Evolutionary conservation across 2,888 invertebrate species (phyloP), one percentile per base, ranked within the genome.

Genomic region (Megaustenia siamemsis): DNA sequence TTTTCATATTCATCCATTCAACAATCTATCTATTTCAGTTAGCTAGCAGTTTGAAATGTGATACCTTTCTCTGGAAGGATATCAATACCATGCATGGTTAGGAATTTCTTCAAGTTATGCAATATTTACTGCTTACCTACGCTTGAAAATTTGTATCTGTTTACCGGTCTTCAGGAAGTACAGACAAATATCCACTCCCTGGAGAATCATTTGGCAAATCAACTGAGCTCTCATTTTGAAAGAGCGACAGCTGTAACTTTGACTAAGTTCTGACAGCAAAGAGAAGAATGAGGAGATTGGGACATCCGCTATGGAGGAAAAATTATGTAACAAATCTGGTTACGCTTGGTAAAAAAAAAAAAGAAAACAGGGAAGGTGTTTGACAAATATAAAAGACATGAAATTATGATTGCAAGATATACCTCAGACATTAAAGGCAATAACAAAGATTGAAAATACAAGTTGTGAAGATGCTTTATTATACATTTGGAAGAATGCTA

Each of bases 221-320:
- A 75, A 75, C 82, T 73, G 66, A 24, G 75, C 40, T 21, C 45
- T 45, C 82, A 82, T 75, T 35, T 24, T 75, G 24, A 82, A 45
- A 45, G 35, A 53, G 8, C 45, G 75, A 45, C 73, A 73, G 5
- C 21, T n/a, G 15, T 73, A 38, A 35, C 32, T 32, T n/a, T 73
- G 63, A 38, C 82, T 82, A 0, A 82, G 45, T 40, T 82, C 82
- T 21, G 75, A 75, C 21, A 82, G 43, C 10, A 75, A 28, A 45
- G 60, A 60, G 66, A 60, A 82, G 66, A 82, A 82, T 21, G 63
- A 38, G 18, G 82, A 63, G 2, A 28, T 5, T 28, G 82, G 73
- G 10, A 82, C 73, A 66, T 82, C 75, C 43, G 28, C 75, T 75
- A 66, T 32, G 35, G 75, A 69, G 15, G n/a, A n/a, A n/a, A n/a